Conservation (phyloP, 2,113 vertebrate genomes). For the Eonycteris spelaea region DNA sequence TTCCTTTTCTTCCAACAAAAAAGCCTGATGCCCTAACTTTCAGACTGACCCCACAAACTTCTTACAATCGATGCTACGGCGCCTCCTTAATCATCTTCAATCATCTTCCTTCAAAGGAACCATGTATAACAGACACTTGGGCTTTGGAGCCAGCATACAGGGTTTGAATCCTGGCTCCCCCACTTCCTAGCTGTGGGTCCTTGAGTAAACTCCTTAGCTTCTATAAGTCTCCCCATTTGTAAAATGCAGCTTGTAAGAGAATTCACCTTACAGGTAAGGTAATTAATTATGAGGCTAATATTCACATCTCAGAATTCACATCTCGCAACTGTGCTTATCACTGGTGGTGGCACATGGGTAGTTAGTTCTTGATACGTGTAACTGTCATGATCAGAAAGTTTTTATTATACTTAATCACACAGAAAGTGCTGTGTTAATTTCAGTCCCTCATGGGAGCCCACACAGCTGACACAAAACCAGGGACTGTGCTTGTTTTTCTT, state of each 20-base stretch:
- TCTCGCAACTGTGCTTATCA: not conserved
- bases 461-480: not conserved
- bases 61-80: not conserved
- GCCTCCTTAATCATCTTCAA: not conserved
- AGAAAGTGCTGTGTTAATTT: not conserved
- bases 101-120: not conserved
- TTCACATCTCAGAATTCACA: too few relatives aligned
- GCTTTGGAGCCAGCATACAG: not conserved
- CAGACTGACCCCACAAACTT: not conserved
- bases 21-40: not conserved
- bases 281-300: not conserved
- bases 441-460: not conserved
- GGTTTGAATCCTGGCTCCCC: not conserved
- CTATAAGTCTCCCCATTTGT: not conserved
- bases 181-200: not conserved
- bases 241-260: not conserved
- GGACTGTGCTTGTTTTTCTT: not conserved
- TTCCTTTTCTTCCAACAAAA: not conserved
- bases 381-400: not conserved
- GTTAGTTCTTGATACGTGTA: not conserved
- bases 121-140: not conserved
- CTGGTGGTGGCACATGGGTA: not conserved
- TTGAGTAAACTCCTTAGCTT: not conserved
- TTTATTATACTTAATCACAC: not conserved
- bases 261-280: not conserved